Conservation (phyloP, 2,888 invertebrate species). For the Limnephilus rhombicus region DNA sequence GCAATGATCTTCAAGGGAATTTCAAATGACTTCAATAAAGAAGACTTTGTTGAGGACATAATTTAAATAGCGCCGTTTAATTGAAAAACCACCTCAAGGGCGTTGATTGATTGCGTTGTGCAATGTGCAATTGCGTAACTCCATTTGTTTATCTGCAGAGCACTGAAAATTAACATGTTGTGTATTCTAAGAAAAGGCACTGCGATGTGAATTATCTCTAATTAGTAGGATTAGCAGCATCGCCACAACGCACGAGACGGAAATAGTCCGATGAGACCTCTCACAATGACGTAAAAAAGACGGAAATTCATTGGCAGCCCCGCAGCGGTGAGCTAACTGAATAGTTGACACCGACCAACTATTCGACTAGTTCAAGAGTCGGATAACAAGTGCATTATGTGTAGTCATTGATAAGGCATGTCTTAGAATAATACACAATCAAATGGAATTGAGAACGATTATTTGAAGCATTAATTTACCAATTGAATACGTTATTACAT, state of each 20-base stretch:
- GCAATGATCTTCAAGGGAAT: too few relatives aligned
- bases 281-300: neutral
- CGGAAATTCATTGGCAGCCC: conserved; percentile 6
- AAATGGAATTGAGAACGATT: too few relatives aligned
- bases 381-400: neutral
- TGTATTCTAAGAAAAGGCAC: neutral
- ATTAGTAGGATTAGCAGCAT: neutral
- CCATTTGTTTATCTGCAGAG: neutral
- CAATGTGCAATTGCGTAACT: neutral
- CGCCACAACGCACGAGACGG: neutral
- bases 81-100: too few relatives aligned
- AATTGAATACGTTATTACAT: too few relatives aligned
- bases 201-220: neutral
- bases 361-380: neutral
- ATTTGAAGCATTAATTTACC: too few relatives aligned
- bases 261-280: neutral
- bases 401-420: neutral
- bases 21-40: too few relatives aligned
- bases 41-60: too few relatives aligned
- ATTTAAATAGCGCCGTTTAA: too few relatives aligned
- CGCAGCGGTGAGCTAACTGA: neutral
- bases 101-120: too few relatives aligned
- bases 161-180: too few relatives aligned
- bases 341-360: neutral
- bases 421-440: too few relatives aligned